Evolutionary conservation across 2,888 invertebrate species (phyloP).

Genomic region (Hypsopygia costalis): DNA sequence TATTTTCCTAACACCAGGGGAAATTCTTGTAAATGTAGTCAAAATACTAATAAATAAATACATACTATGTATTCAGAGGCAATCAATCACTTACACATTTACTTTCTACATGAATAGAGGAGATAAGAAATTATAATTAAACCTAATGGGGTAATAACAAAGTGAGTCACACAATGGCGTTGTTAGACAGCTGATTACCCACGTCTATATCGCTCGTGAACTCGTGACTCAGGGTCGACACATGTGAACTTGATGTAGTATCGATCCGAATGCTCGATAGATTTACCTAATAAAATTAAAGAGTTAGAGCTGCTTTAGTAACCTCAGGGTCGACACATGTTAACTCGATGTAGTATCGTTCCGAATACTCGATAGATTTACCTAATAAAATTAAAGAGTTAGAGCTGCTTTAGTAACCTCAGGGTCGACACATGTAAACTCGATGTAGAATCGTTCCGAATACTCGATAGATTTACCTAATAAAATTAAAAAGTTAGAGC

Average conservation of each 20-base stretch:
- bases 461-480: neutral
- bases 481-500: too few species aligned
- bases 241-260: neutral
- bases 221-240: neutral
- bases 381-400: neutral
- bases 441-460: neutral
- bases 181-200: neutral
- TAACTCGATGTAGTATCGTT: neutral
- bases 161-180: neutral
- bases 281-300: neutral
- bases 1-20: too few species aligned
- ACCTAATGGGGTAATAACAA: neutral
- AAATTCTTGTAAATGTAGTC: too few species aligned
- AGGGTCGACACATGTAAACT: neutral
- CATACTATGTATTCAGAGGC: too few species aligned
- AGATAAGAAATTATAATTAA: too few species aligned
- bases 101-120: too few species aligned
- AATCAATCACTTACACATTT: too few species aligned
- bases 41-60: too few species aligned
- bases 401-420: neutral
- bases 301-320: too few species aligned
- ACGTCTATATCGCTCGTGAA: neutral
- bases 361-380: neutral
- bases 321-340: neutral
- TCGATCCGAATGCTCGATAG: neutral